Evolutionary conservation across 2,888 invertebrate species (phyloP), one percentile per base, ranked within the genome.

Genomic region (Argynnis bischoffii): DNA sequence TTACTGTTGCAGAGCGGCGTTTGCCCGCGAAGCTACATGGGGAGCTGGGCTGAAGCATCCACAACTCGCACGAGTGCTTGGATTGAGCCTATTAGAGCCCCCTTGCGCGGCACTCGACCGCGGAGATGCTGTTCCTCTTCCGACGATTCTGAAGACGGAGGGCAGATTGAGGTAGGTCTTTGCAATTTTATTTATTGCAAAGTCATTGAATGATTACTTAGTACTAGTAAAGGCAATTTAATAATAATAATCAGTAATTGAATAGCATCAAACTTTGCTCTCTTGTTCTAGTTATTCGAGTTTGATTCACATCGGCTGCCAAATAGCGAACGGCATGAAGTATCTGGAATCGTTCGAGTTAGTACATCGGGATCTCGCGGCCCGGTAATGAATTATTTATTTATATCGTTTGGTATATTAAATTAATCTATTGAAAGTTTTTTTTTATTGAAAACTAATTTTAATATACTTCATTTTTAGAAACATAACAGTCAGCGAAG

Each of bases 251-350:
- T 8, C 3, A 15, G 18, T 51, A 31, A 3, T 31, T 14, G 13
- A 8, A 51, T 5, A 41, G 35, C 16, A 15, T 57, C 1, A 48
- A 18, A 14, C 6, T 60, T 18, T 50, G 14, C 0, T 46, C 14
- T 65, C 66, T 48, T 41, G 35, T 93, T 94, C 31, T 94, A 97
- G 97, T 85, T 96, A 97, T 87, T 96, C 96, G 79, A 96, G 96
- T 88, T 94, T 97, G 84, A 95, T 98, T 77, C 97, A 96, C 93
- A 95, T 98, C 87, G 96, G 97, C 78, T 96, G 96, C 67, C 97
- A 98, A 92, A 96, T 98, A 78, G 97, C 98, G 72, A 97, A 97
- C 64, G 98, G 98, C 75, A 98, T 98, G 97, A 97, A 97, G 84
- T 98, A 98, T 88, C 94, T 98, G 86, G 98, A 98, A 89, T 96